Conservation (phyloP, 2,888 invertebrate genomes). For the Lysandra bellargus region DNA sequence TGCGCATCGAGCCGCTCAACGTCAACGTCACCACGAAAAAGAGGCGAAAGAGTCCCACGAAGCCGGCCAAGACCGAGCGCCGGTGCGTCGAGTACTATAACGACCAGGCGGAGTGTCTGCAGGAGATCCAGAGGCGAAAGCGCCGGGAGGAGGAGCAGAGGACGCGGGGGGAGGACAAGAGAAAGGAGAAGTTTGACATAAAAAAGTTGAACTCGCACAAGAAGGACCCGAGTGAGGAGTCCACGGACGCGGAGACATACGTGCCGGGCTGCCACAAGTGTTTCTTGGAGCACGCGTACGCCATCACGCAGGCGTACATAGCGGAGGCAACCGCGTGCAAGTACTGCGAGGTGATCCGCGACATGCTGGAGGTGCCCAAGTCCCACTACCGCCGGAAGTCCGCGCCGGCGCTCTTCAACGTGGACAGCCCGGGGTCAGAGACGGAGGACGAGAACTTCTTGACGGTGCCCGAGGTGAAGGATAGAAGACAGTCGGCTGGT, state of each 20-base stretch:
- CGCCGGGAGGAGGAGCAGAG: constrained; percentile 65
- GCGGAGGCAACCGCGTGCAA: constrained; percentile 69
- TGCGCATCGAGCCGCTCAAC: constrained; percentile 71
- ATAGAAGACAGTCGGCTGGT: constrained; percentile 78
- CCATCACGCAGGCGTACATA: constrained; percentile 70
- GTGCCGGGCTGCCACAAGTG: constrained; percentile 75
- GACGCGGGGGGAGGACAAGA: constrained; percentile 55
- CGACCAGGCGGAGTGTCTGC: constrained; percentile 82
- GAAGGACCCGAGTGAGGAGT: constrained; percentile 69
- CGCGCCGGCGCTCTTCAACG: constrained; percentile 77
- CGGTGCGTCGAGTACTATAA: constrained; percentile 82
- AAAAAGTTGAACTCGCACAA: constrained; percentile 59
- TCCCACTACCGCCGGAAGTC: constrained; percentile 75
- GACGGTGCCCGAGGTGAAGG: constrained; percentile 69
- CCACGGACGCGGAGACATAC: constrained; percentile 66
- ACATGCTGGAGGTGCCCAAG: constrained; percentile 70
- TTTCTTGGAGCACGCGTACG: constrained; percentile 75
- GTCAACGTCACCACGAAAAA: constrained; percentile 63
- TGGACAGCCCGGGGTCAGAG: constrained; percentile 69
- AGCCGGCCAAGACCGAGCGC: constrained; percentile 64
- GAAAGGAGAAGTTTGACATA: constrained; percentile 64
- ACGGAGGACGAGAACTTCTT: constrained; percentile 70
- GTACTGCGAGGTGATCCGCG: constrained; percentile 74
- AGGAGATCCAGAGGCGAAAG: constrained; percentile 69
- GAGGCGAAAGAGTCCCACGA: constrained; percentile 65